phyloP scores from a whole-genome alignment of 2,797 vertebrate genomes.

The Odontamblyopus rebecca region DNA sequence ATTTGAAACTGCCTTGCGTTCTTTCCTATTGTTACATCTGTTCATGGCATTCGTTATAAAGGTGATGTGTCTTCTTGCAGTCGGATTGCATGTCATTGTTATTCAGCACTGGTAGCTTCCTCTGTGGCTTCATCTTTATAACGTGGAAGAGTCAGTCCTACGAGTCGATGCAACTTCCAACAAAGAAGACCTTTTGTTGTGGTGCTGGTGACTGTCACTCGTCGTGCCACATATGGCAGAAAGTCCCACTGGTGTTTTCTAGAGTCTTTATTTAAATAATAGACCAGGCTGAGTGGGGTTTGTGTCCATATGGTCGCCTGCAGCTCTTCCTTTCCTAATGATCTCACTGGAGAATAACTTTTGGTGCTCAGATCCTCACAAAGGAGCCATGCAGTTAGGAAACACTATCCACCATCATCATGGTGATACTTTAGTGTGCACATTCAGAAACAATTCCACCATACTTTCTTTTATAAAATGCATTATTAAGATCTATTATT shows the following conservation, averaged over 20 bases:
- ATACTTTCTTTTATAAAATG: background rate
- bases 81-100: constrained; percentile 39
- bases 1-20: constrained; percentile 21
- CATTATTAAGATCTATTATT: background rate
- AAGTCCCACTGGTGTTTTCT: constrained; percentile 24
- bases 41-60: constrained; percentile 35
- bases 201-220: constrained; percentile 12
- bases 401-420: constrained; percentile 10
- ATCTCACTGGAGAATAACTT: constrained; percentile 66
- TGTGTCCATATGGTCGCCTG: constrained; percentile 65
- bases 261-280: constrained; percentile 58
- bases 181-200: constrained; percentile 12
- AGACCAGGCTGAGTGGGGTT: constrained; percentile 49
- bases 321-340: constrained; percentile 60
- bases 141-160: constrained; percentile 18
- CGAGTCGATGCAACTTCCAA: constrained; percentile 23
- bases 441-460: constrained; percentile 14
- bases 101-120: constrained; percentile 33
- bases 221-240: constrained; percentile 16
- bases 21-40: constrained; percentile 24
- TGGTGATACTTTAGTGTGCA: constrained; percentile 17
- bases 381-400: constrained; percentile 24
- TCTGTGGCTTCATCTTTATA: constrained; percentile 30
- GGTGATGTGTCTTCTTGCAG: constrained; percentile 29
- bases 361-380: constrained; percentile 33